Base-by-base conservation (phyloP, 2,797 vertebrate genomes). In the Rhincodon typus region DNA sequence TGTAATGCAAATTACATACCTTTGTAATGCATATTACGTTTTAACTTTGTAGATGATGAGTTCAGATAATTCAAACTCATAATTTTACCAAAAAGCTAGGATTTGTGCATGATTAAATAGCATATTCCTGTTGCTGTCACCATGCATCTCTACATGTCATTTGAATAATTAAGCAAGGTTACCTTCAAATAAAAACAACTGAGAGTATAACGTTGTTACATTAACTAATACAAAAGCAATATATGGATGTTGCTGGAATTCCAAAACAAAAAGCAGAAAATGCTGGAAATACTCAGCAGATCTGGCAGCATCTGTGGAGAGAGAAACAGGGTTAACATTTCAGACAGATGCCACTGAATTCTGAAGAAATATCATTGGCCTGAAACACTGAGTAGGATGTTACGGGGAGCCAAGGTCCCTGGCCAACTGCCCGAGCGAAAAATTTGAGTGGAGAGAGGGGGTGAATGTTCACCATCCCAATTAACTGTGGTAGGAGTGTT, bases 1-100 rank as follows among this genome's bases (percentile, higher is more conserved):
- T 95, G 70, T 57, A 74, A 95, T 95, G 70, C 94, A 95, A 95
- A 95, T 95, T 95, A 77, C 70, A 74, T 77, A 74, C 94, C 77
- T 77, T 95, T 72, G 70, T n/a, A 77, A 74, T 42, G 94, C 46
- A 57, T 50, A 95, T 77, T 77, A 74, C 21, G 42, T n/a, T 34
- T 46, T n/a, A 95, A 77, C 70, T 57, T 95, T 95, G 94, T 27
- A 77, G 69, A 57, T 17, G 94, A 38, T 74, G 70, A 62, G 53
- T 77, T 95, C 46, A 94, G 94, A 74, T 74, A 72, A 94, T 34
- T 53, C 70, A 57, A 53, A 34, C 46, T 95, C 70, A 77, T 53
- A 53, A 95, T 72, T 53, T 30, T 15, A 95, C 70, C 70, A 50
- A 74, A 95, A 50, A n/a, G 27, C 27, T 72, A 50, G 86, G 42